Evolutionary conservation across 2,888 invertebrate species (phyloP), one percentile per base, ranked within the genome.

Genomic region (Noctua fimbriata): DNA sequence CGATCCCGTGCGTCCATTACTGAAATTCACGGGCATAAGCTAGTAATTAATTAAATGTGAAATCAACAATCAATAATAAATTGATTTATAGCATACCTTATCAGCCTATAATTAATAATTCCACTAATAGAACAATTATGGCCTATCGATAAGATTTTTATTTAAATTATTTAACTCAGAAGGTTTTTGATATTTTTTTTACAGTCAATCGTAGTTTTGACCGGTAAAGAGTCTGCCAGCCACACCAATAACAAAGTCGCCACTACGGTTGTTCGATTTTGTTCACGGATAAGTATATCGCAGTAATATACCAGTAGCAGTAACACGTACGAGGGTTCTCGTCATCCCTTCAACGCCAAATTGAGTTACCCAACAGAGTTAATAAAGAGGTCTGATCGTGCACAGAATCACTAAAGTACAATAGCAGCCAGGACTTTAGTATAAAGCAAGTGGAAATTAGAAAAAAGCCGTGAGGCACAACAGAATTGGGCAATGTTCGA

Each of bases 331-430:
- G 89, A 78, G 81, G 79, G 92, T 91, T 92, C 94, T 95, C 94
- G 94, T 94, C 95, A 95, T 95, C 94, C 95, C 94, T 95, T 94
- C 94, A 93, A 93, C 92, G 93, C 93, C 92, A 95, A 95, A 95
- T 95, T 95, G 95, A 95, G 95, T 95, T 95, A 94, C 94, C 94
- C 94, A 93, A 94, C 94, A 92, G 93, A 94, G 95, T 95, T 95
- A 95, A 95, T 95, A 95, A 94, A 94, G 95, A 94, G 94, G 91
- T 90, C 90, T 90, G 92, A 87, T 91, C 95, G 95, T 95, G 95
- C 90, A 87, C 90, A 78, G 95, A 94, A 92, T 95, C 87, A 85
- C 90, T 92, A 94, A 89, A 88, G 89, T 83, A 89, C 87, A 91
- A 90, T 92, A 92, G 90, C 90, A 90, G 87, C 85, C 83, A 82